Base-by-base conservation (phyloP, 2,888 invertebrate species). In the Mellilla xanthometata region DNA sequence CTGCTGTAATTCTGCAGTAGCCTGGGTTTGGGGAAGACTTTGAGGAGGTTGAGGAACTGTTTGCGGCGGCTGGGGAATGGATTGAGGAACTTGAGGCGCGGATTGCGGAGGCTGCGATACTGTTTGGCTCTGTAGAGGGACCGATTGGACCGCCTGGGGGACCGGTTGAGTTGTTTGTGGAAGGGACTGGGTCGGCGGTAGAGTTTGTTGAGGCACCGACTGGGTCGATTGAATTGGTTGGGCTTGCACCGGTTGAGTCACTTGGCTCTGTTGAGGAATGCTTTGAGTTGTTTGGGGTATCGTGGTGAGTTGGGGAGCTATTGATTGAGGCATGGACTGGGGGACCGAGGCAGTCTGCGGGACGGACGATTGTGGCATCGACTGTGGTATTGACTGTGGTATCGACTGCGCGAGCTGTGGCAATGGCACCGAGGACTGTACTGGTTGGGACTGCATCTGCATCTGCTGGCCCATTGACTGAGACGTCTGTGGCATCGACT, bases 1-100 rank as follows among this genome's bases (percentile, higher is more conserved):
- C 52, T 82, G 82, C 45, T 84, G 81, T 0, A 71, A 48, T 1
- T 78, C 82, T 36, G 65, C 71, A 0, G 56, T 39, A 3, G 55
- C 41, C 26, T 54, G 54, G 9, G 49, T 13, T 12, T 50, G 54
- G n/a, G 29, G 10, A 15, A 36, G 11, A 3, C 27, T 6, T 12
- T 36, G 36, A 3, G 36, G 34, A 0, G 50, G 26, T 23, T 56
- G 48, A 1, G 52, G 58, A 22, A 33, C 11, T 3, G 66, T 36
- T 19, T 65, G 65, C 2, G 7, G 4, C 4, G 26, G 4, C 2
- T 5, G 53, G 6, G 49, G 46, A 3, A 46, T 23, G 9, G 60
- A 45, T 10, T 64, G 63, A 1, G 52, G 58, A 2, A 63, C 53
- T 39, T 51, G 50, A 1, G 15, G 15, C 15, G 6, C 15, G 15